A percentile compares a stretch with the other conserved stretches of the same genome.
Evolutionary conservation across 2,888 invertebrate species (phyloP).

Genomic region (Andrena haemorrhoa): DNA sequence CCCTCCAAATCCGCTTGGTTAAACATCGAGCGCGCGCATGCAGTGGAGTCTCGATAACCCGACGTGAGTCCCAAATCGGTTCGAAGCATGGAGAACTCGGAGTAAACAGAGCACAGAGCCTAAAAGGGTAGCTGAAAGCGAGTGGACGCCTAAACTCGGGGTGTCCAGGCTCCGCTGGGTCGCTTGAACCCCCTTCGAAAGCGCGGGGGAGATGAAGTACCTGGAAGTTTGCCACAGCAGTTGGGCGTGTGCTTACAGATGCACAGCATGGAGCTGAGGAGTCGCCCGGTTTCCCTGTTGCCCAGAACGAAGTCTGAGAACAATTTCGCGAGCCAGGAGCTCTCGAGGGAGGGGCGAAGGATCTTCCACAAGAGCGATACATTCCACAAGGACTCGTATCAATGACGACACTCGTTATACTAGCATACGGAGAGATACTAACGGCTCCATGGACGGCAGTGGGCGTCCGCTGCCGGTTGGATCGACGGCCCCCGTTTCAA

Average conservation of each 20-base stretch:
- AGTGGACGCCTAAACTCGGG: too few relatives aligned
- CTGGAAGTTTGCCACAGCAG: too few relatives aligned
- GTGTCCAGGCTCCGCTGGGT: too few relatives aligned
- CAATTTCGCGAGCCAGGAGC: conserved; percentile 90
- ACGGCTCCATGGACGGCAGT: conserved; percentile 73
- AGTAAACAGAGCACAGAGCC: too few relatives aligned
- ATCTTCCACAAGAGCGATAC: conserved; percentile 93
- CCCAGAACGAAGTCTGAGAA: conserved; percentile 94
- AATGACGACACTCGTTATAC: conserved; percentile 91
- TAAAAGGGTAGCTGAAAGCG: too few relatives aligned
- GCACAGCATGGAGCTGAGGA: conserved; percentile 89
- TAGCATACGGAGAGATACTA: conserved; percentile 86
- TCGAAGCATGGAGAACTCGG: too few relatives aligned
- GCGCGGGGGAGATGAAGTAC: too few relatives aligned
- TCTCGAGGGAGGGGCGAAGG: conserved; percentile 85
- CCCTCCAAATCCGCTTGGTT: too few relatives aligned
- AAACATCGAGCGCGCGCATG: too few relatives aligned
- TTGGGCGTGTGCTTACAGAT: conserved; percentile 85
- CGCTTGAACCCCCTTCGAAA: too few relatives aligned
- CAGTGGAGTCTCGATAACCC: too few relatives aligned
- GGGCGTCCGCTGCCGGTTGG: conserved; percentile 35
- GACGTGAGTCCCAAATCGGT: too few relatives aligned
- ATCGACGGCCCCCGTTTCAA: conserved; percentile 51
- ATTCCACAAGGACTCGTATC: conserved; percentile 90
- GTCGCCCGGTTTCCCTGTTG: conserved; percentile 87